Evolutionary conservation across 2,888 invertebrate genomes (phyloP).

Genomic region (Tetramorium bicarinatum): DNA sequence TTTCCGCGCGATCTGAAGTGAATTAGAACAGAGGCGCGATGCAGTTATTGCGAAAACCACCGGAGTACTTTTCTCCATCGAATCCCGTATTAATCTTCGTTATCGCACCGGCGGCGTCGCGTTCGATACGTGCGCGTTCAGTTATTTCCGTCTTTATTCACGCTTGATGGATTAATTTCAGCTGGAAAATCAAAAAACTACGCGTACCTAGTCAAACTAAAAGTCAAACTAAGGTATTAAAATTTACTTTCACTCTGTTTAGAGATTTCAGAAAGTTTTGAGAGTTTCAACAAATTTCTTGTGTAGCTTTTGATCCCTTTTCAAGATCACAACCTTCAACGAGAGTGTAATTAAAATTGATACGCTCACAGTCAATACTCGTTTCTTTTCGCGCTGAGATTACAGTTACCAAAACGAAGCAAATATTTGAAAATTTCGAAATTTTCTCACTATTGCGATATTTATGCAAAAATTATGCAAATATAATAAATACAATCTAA

Average conservation of each 20-base stretch:
- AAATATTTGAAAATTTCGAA: background rate
- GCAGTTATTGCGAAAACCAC: constrained; percentile 42
- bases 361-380: background rate
- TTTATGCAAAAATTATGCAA: background rate
- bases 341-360: background rate
- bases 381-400: background rate
- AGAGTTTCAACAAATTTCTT: background rate
- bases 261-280: background rate
- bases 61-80: constrained; percentile 17
- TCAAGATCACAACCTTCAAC: background rate
- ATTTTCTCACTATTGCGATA: background rate
- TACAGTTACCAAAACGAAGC: background rate
- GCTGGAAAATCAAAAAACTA: background rate
- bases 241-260: background rate
- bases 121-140: constrained; percentile 21
- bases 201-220: no score
- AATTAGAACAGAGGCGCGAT: constrained; percentile 43
- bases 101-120: constrained; percentile 10
- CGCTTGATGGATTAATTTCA: constrained; percentile 31
- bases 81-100: constrained; percentile 48
- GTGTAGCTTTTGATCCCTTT: background rate
- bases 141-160: constrained; percentile 25
- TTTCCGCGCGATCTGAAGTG: constrained; percentile 28
- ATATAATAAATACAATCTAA: background rate
- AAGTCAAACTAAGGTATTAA: background rate